Evolutionary conservation across 2,888 invertebrate species (phyloP).

Genomic region (Hipparchia sbordonii): DNA sequence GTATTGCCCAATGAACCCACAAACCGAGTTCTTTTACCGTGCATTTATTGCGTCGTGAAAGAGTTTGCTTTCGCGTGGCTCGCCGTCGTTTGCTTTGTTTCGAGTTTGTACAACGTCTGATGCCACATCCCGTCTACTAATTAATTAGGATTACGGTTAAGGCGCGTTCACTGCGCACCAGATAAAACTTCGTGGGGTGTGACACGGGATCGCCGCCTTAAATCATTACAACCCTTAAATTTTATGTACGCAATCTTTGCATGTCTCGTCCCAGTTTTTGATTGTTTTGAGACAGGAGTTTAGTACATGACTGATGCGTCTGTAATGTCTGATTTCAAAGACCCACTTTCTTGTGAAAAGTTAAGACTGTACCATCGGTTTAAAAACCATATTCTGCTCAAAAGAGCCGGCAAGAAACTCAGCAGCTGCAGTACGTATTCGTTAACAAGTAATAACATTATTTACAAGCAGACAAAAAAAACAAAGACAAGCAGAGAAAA

Average conservation of each 20-base stretch:
- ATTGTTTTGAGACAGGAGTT: conserved; percentile 59
- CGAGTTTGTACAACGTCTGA: conserved; percentile 58
- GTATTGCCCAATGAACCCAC: not conserved
- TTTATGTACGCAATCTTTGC: conserved; percentile 61
- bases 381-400: too few relatives aligned
- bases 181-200: conserved; percentile 68
- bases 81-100: conserved; percentile 47
- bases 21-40: conserved; percentile 17
- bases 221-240: conserved; percentile 64
- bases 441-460: too few relatives aligned
- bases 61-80: conserved; percentile 58
- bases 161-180: conserved; percentile 56
- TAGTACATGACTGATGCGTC: conserved; percentile 37
- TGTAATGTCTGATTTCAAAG: not conserved
- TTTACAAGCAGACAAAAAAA: too few relatives aligned
- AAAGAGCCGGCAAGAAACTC: too few relatives aligned
- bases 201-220: conserved; percentile 48
- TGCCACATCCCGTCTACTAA: conserved; percentile 66
- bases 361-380: too few relatives aligned
- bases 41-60: conserved; percentile 38
- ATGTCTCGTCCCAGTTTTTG: conserved; percentile 55
- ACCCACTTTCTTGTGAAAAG: too few relatives aligned
- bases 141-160: conserved; percentile 75
- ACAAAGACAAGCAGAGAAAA: too few relatives aligned
- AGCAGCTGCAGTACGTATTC: too few relatives aligned